These are phyloP conservation scores for Rhinolophus sinicus DNA, from an alignment of 2,113 vertebrate species.

Conservation along the genomic window DNA sequence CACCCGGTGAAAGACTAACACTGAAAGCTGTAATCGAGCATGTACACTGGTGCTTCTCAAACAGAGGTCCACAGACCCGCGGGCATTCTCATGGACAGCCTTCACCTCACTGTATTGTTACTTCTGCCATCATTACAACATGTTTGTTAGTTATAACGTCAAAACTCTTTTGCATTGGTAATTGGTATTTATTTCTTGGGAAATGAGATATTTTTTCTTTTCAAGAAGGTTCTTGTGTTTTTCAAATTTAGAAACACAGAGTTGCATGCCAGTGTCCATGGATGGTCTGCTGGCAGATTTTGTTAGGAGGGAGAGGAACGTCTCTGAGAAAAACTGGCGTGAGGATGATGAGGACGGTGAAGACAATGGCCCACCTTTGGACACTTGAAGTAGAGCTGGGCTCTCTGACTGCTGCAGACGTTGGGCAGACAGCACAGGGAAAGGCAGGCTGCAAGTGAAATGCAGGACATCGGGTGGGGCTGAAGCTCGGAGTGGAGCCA, in stretches of 20 bases:
- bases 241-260: not conserved
- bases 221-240: not conserved
- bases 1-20: not conserved
- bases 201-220: not conserved
- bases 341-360: not conserved
- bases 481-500: not conserved
- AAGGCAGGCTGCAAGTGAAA: not conserved
- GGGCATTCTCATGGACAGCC: not conserved
- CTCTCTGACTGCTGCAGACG: not conserved
- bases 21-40: not conserved
- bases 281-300: not conserved
- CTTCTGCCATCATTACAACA: not conserved
- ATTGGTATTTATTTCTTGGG: not conserved
- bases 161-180: not conserved
- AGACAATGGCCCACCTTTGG: not conserved
- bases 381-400: not conserved
- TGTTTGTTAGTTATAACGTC: slow-evolving; percentile 22
- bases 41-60: not conserved
- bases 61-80: not conserved
- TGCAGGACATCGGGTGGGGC: not conserved
- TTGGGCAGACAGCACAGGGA: not conserved
- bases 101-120: not conserved
- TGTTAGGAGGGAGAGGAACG: not conserved
- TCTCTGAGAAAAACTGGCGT: not conserved
- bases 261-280: not conserved